These are phyloP conservation scores for Rhineura floridana DNA, from an alignment of 2,113 vertebrate genomes.

Conservation along the genomic window DNA sequence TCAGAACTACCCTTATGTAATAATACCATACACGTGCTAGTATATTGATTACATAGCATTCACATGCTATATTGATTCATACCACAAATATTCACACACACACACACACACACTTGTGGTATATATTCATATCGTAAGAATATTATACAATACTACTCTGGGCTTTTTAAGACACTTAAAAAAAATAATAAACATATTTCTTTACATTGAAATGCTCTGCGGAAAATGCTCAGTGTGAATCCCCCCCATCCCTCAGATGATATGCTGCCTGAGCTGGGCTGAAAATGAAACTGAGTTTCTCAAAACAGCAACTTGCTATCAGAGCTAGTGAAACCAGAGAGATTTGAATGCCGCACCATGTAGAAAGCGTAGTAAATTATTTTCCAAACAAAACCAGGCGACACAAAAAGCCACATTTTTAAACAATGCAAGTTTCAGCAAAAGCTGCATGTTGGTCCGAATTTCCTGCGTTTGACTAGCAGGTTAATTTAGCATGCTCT, in stretches of 20 bases:
- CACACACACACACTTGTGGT: background rate
- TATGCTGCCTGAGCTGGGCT: background rate
- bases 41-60: background rate
- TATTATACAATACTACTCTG: background rate
- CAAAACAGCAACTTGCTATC: background rate
- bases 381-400: slow-evolving; percentile 4
- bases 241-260: background rate
- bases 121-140: background rate
- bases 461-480: slow-evolving; percentile 47
- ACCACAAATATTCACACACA: background rate
- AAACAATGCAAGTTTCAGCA: slow-evolving; percentile 44
- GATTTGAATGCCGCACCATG: background rate
- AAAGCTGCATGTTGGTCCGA: slow-evolving; percentile 49
- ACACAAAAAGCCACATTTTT: background rate
- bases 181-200: background rate
- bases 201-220: background rate
- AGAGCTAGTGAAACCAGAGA: background rate
- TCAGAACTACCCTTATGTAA: background rate
- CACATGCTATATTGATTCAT: background rate
- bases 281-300: background rate
- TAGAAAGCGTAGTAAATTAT: background rate
- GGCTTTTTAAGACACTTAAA: background rate
- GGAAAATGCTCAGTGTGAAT: background rate
- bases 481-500: slow-evolving; percentile 72
- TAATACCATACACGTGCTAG: background rate